Conservation (phyloP, 2,113 vertebrate species). For the Pogona vitticeps region DNA sequence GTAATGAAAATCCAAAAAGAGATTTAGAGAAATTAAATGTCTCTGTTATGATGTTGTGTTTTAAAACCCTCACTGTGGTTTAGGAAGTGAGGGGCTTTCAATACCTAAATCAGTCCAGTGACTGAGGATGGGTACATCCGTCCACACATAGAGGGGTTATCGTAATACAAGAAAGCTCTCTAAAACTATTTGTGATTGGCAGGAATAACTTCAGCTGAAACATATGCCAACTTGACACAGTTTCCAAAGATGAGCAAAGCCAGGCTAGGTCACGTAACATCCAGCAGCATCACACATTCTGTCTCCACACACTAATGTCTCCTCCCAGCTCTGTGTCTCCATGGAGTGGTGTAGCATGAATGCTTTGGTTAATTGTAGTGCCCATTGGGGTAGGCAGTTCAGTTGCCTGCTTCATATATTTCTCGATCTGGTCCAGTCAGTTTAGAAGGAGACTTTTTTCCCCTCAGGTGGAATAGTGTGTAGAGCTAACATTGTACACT, state of each 20-base stretch:
- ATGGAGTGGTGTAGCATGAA: not conserved
- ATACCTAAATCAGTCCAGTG: too few relatives aligned
- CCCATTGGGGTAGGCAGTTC: not conserved
- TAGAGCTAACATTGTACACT: conserved; percentile 52
- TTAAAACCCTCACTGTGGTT: rapidly evolving
- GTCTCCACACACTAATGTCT: not conserved
- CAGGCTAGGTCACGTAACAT: not conserved
- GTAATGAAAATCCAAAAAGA: not conserved
- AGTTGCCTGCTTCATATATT: not conserved
- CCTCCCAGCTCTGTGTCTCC: not conserved
- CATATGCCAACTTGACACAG: conserved; percentile 42
- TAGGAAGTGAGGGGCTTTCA: too few relatives aligned
- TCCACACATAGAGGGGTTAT: not conserved
- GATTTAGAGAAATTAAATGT: not conserved
- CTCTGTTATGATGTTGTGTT: not conserved
- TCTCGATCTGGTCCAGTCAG: not conserved
- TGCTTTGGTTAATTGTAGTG: not conserved
- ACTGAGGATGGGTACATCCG: too few relatives aligned
- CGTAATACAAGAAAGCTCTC: rapidly evolving
- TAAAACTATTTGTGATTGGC: not conserved
- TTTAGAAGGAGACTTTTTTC: conserved; percentile 9
- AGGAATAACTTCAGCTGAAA: not conserved
- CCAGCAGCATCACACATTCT: not conserved
- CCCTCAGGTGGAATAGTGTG: conserved; percentile 28
- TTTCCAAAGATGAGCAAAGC: conserved; percentile 19